Evolutionary conservation across 2,888 invertebrate genomes (phyloP), one percentile per base, ranked within the genome.

Genomic region (Plagodis dolabraria): DNA sequence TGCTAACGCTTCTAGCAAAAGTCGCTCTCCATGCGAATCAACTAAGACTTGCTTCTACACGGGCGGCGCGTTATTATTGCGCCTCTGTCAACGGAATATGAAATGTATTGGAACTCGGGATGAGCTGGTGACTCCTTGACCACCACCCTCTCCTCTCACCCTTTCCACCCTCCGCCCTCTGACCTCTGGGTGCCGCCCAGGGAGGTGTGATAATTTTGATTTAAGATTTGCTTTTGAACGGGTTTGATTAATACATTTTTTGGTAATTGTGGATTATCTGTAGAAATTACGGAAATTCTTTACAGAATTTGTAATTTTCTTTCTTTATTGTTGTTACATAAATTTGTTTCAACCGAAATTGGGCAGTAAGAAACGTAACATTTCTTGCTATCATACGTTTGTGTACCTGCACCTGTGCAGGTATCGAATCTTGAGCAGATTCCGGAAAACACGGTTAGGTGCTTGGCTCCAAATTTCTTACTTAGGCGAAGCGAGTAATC

Each of bases 11-110:
- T 86, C 86, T 56, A 86, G 81, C 50, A 34, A 57, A 33, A 56
- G 40, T 45, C 5, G 57, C 60, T 9, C 59, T 84, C 82, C n/a
- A 6, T 34, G 80, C 68, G 47, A 75, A 74, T 80, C 78, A 89
- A 89, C 89, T 88, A 88, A 83, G 87, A 86, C 88, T 82, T 86
- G 88, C 86, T 87, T 86, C 87, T 88, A 85, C 89, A 87, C 86
- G 82, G 79, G 82, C 66, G 75, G 77, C 86, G 88, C 86, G 87
- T 91, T 89, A 92, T 92, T 92, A 92, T 91, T 92, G 91, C 87
- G 90, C 91, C 89, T 89, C 92, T 92, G 92, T 92, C 92, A 91
- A 89, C 92, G 92, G 92, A 92, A 92, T 92, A 92, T 92, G 92
- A 92, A 92, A 92, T 92, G 91, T 92, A 92, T 92, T 92, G 92